Percentiles rank a stretch among this genome's conserved stretches.
These are phyloP conservation scores for Capreolus pygargus DNA, from an alignment of 2,113 vertebrate species.

Conservation along the genomic window DNA sequence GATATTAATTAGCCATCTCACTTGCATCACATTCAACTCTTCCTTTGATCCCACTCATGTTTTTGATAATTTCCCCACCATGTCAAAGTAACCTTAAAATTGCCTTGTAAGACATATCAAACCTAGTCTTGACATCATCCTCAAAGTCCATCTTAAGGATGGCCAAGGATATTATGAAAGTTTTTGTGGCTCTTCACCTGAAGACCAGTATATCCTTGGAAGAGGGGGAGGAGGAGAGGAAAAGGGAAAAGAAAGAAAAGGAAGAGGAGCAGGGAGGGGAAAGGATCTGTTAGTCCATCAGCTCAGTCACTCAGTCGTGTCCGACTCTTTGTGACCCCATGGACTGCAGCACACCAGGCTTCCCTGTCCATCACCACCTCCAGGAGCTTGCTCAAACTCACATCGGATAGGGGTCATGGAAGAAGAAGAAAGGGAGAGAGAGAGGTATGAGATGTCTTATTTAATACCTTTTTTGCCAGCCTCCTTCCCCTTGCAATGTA, in stretches of 20 bases:
- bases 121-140: not conserved
- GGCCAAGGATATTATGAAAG: not conserved
- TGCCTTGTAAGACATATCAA: not conserved
- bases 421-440: not conserved
- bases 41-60: not conserved
- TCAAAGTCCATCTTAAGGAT: not conserved
- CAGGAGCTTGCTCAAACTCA: not conserved
- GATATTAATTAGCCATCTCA: not conserved
- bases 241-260: not conserved
- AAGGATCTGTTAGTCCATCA: not conserved
- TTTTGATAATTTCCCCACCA: not conserved
- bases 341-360: not conserved
- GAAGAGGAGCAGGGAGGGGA: not conserved
- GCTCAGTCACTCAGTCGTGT: not conserved
- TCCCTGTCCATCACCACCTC: not conserved
- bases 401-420: not conserved
- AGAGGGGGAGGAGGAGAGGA: not conserved
- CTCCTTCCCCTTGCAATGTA: not conserved
- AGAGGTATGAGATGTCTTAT: not conserved
- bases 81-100: not conserved
- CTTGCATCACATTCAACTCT: not conserved
- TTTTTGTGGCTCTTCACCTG: not conserved
- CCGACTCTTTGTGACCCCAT: not conserved
- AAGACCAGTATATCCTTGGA: not conserved
- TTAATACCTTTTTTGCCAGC: not conserved